Conservation (phyloP, 2,888 invertebrate species). For the Limulus polyphemus region DNA sequence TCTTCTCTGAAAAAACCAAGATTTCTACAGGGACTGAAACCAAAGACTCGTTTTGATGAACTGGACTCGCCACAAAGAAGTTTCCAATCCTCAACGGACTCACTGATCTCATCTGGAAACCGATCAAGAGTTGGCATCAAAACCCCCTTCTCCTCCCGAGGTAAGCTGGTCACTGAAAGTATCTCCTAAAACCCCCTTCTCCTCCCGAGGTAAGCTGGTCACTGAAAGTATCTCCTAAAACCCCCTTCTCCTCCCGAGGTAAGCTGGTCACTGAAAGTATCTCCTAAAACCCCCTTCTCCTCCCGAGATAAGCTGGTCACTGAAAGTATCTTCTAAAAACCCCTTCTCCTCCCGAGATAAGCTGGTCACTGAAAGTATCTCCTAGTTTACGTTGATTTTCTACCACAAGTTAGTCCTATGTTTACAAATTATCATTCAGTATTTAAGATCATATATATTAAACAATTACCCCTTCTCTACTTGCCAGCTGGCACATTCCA, state of each 20-base stretch:
- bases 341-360: slow-evolving; percentile 18
- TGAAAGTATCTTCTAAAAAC: slow-evolving; percentile 9
- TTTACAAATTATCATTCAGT: too few relatives aligned
- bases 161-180: slow-evolving; percentile 3
- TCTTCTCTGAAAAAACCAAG: slow-evolving; percentile 19
- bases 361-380: not conserved
- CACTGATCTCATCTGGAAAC: too few relatives aligned
- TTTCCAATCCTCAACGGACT: slow-evolving; percentile 8
- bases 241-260: slow-evolving; percentile 18
- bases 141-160: slow-evolving; percentile 16
- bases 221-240: slow-evolving; percentile 6
- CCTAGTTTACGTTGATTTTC: too few relatives aligned
- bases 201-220: slow-evolving; percentile 11
- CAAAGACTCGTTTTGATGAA: slow-evolving; percentile 26
- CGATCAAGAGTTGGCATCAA: slow-evolving; percentile 16
- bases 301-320: slow-evolving; percentile 9
- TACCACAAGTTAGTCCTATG: too few relatives aligned
- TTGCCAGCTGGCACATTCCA: too few relatives aligned
- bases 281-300: slow-evolving; percentile 18
- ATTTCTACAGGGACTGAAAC: slow-evolving; percentile 25
- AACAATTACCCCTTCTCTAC: too few relatives aligned
- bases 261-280: not conserved
- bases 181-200: slow-evolving; percentile 10
- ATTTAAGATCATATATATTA: too few relatives aligned
- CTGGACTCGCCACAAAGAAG: not conserved